Conservation (phyloP, 1,140 invertebrate genomes). For the Zaprionus kolodkinae region DNA sequence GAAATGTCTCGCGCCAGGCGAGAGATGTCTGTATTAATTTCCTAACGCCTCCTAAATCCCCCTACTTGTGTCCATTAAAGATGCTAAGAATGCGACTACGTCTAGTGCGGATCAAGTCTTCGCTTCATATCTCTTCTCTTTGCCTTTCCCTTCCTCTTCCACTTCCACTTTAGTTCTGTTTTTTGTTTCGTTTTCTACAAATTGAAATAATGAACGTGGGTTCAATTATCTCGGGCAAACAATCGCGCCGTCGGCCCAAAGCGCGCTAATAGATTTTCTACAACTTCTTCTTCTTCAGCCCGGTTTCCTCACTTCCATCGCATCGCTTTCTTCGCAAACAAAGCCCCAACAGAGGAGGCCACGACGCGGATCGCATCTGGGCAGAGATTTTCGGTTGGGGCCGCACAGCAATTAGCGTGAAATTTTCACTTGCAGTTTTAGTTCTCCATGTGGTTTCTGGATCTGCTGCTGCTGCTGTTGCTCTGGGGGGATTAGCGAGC, state of each 20-base stretch:
- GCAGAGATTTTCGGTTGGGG: conserved; percentile 60
- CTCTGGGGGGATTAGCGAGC: conserved; percentile 63
- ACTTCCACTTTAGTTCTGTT: conserved; percentile 15
- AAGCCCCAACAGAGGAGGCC: conserved; percentile 39
- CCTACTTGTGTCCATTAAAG: conserved; percentile 62
- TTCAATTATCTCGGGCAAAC: conserved; percentile 80
- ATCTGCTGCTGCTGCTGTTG: neutral
- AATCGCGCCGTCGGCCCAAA: conserved; percentile 66
- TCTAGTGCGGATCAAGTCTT: conserved; percentile 32
- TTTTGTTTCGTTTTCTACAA: conserved; percentile 46
- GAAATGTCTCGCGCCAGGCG: neutral
- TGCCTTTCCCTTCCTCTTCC: conserved; percentile 16
- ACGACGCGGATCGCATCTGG: conserved; percentile 22
- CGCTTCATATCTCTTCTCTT: conserved; percentile 27
- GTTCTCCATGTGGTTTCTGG: conserved; percentile 57
- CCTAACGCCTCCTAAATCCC: conserved; percentile 80
- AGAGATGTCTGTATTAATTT: conserved; percentile 73
- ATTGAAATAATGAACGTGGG: conserved; percentile 81
- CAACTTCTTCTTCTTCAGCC: conserved; percentile 19
- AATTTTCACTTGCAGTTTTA: conserved; percentile 82
- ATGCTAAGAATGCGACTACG: conserved; percentile 57
- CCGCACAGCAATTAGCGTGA: conserved; percentile 70
- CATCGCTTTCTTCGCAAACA: conserved; percentile 77
- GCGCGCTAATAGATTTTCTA: conserved; percentile 82
- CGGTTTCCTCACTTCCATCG: conserved; percentile 49